Evolutionary conservation across 2,888 invertebrate species (phyloP), one percentile per base, ranked within the genome.

Genomic region (Hyles lineata): DNA sequence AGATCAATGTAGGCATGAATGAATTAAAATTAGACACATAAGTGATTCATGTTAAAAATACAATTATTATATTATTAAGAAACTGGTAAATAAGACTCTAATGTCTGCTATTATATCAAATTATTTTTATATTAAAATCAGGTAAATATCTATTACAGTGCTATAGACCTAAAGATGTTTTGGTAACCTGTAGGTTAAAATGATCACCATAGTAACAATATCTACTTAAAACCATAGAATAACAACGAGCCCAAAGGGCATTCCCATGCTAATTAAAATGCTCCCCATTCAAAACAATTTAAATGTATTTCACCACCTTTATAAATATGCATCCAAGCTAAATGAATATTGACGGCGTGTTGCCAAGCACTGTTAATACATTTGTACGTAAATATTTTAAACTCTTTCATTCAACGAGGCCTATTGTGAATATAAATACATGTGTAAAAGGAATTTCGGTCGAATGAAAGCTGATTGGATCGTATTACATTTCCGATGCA

Each of bases 281-380:
- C n/a, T 55, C n/a, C 5, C 55, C 55, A 55, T 55, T 55, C 55
- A 55, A 55, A 55, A 8, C 43, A 63, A n/a, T 21, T 67, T 23
- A 43, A 29, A 17, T 17, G n/a, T 25, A 60, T 71, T 74, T 63
- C 69, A 69, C 72, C 70, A 61, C 69, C 72, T 69, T 72, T 69
- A 73, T 74, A 63, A 73, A 73, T 58, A 58, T 73, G 58, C 71
- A 52, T 29, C 50, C 67, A 73, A 70, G 75, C 75, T 74, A 74
- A 74, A 77, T 78, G 73, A 76, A 77, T 77, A 79, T 79, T 77
- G 73, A 75, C 58, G 58, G 70, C 73, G 72, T 72, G 43, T 32
- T 52, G 71, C 43, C 67, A 70, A 50, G 72, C 63, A 50, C 63
- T 58, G 75, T 73, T 75, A 75, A 79, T 78, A 74, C 71, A 75